Evolutionary conservation across 2,888 invertebrate species (phyloP).

Genomic region (Agrochola circellaris): DNA sequence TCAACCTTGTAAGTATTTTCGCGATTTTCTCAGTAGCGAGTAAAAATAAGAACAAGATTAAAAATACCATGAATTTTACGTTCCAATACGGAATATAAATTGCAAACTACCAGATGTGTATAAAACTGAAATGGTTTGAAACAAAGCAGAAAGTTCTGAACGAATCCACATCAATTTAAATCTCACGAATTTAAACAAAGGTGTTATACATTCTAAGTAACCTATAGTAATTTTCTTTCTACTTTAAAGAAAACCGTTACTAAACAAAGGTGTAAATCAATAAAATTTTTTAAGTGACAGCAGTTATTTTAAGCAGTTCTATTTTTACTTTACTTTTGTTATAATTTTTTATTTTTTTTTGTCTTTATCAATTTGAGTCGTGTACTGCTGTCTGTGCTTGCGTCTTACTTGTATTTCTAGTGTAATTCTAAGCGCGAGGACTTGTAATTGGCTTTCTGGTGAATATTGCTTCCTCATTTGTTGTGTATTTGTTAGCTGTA

Average conservation of each 20-base stretch:
- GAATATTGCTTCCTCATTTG: too few relatives aligned
- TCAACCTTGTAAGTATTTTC: neutral
- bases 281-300: too few relatives aligned
- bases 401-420: too few relatives aligned
- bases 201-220: conserved; percentile 42
- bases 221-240: conserved; percentile 42
- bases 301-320: too few relatives aligned
- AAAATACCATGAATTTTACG: conserved; percentile 24
- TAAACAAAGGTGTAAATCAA: conserved; percentile 58
- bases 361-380: too few relatives aligned
- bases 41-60: conserved; percentile 25
- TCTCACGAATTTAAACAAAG: conserved; percentile 31
- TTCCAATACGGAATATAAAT: conserved; percentile 33
- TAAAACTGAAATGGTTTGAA: conserved; percentile 25
- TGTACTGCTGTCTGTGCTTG: too few relatives aligned
- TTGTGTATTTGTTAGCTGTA: too few relatives aligned
- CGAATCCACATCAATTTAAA: conserved; percentile 21
- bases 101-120: conserved; percentile 3
- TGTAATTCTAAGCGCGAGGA: too few relatives aligned
- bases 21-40: conserved; percentile 1
- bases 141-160: conserved; percentile 29
- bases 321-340: too few relatives aligned
- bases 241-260: conserved; percentile 46
- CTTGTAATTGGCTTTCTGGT: too few relatives aligned
- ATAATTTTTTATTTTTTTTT: too few relatives aligned